Evolutionary conservation across 2,888 invertebrate genomes (phyloP).

Genomic region (Habroteleia sp.): DNA sequence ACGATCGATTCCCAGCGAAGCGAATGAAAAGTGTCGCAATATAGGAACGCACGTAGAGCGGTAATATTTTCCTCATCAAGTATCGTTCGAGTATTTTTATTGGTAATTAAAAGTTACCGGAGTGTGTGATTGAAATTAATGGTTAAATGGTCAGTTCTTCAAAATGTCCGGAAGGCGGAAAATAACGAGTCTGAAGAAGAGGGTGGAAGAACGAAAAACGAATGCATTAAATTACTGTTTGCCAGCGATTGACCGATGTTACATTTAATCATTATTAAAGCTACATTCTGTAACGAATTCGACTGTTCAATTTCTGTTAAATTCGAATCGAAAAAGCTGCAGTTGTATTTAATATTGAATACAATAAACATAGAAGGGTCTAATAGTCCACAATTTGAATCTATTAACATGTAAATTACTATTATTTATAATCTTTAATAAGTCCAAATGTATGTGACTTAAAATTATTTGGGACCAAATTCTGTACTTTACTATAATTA

Average conservation of each 20-base stretch:
- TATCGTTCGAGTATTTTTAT: constrained; percentile 76
- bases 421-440: no score
- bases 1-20: constrained; percentile 54
- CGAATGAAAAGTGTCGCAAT: constrained; percentile 43
- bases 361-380: no score
- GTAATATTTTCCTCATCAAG: constrained; percentile 61
- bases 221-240: constrained; percentile 61
- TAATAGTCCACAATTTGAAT: no score
- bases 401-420: no score
- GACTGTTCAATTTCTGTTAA: no score
- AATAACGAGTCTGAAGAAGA: constrained; percentile 63
- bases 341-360: no score
- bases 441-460: no score
- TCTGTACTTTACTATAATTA: no score
- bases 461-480: no score
- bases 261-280: constrained; percentile 35
- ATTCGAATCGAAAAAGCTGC: no score
- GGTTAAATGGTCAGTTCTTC: constrained; percentile 77
- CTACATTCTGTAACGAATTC: no score
- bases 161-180: constrained; percentile 68
- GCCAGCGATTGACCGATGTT: constrained; percentile 51
- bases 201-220: constrained; percentile 60
- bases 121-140: constrained; percentile 79
- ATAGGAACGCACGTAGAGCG: constrained; percentile 36
- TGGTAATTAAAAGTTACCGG: constrained; percentile 79